Conservation (phyloP, 2,888 invertebrate genomes). For the Drosophila diplacantha region DNA sequence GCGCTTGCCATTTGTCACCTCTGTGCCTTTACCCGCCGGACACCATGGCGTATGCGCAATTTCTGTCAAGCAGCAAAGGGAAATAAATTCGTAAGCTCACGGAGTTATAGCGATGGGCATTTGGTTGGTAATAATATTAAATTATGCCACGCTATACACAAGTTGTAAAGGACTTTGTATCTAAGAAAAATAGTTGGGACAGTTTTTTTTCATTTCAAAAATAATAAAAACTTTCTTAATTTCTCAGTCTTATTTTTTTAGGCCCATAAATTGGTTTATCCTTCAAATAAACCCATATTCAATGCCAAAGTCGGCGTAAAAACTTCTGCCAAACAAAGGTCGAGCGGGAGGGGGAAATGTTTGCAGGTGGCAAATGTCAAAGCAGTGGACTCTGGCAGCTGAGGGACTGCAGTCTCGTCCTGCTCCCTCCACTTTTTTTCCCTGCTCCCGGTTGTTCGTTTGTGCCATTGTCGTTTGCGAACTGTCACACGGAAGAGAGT, state of each 20-base stretch:
- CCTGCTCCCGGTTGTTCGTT: constrained; percentile 15
- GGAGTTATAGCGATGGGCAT: neutral
- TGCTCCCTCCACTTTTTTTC: neutral
- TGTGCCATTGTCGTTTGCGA: constrained; percentile 33
- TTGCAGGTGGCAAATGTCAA: constrained; percentile 32
- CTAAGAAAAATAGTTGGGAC: no score
- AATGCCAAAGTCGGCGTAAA: constrained; percentile 1
- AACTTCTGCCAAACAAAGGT: constrained; percentile 4
- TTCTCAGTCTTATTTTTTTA: no score
- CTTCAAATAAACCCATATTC: neutral
- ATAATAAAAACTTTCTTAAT: no score
- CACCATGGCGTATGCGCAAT: constrained; percentile 43
- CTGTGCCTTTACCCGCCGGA: neutral
- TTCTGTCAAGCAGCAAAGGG: constrained; percentile 4
- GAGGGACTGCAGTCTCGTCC: constrained; percentile 15
- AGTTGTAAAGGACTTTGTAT: neutral
- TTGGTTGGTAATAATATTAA: neutral
- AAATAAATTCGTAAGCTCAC: constrained; percentile 1
- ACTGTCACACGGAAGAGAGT: constrained; percentile 42
- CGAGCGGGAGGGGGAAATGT: neutral
- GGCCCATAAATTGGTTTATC: neutral
- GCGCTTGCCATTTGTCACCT: constrained; percentile 7
- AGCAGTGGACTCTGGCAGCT: constrained; percentile 24
- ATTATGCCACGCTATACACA: neutral
- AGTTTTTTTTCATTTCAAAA: no score